phyloP scores from a whole-genome alignment of 2,797 vertebrate species.

The Enteromius anoplus region DNA sequence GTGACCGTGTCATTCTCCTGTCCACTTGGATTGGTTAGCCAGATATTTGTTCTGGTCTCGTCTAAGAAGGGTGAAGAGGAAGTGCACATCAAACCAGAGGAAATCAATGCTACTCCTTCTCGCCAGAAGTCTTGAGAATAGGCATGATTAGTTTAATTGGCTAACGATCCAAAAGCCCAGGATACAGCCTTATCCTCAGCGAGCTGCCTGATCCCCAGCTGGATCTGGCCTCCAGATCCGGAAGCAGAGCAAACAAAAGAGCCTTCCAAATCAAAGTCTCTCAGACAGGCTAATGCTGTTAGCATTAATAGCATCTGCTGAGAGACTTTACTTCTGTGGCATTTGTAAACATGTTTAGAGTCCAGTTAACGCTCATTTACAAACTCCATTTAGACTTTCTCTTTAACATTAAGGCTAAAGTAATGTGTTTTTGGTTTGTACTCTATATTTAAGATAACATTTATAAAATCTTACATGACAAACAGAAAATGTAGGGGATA shows the following conservation, averaged over 20 bases:
- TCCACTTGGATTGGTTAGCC: slow-evolving; percentile 51
- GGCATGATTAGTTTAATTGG: slow-evolving; percentile 74
- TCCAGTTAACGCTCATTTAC: neutral
- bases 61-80: slow-evolving; percentile 50
- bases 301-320: slow-evolving; percentile 43
- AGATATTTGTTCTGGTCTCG: slow-evolving; percentile 52
- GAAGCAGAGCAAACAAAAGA: slow-evolving; percentile 30
- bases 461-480: neutral
- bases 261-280: slow-evolving; percentile 47
- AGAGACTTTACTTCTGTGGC: neutral
- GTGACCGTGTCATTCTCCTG: slow-evolving; percentile 49
- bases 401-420: neutral
- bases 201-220: slow-evolving; percentile 54
- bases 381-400: neutral
- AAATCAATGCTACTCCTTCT: slow-evolving; percentile 71
- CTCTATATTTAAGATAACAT: neutral
- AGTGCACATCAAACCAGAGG: slow-evolving; percentile 64
- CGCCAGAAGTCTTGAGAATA: slow-evolving; percentile 66
- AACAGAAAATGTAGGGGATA: slow-evolving; percentile 9
- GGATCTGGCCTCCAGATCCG: slow-evolving; percentile 57
- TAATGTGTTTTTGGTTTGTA: neutral
- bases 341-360: neutral
- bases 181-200: slow-evolving; percentile 66
- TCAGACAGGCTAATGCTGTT: slow-evolving; percentile 41
- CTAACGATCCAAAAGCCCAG: slow-evolving; percentile 69